Percentiles rank a stretch among this genome's conserved stretches.
These are phyloP conservation scores for Pocillopora meandrina DNA, from an alignment of 92 coral and sea anemone genomes.

Conservation along the genomic window DNA sequence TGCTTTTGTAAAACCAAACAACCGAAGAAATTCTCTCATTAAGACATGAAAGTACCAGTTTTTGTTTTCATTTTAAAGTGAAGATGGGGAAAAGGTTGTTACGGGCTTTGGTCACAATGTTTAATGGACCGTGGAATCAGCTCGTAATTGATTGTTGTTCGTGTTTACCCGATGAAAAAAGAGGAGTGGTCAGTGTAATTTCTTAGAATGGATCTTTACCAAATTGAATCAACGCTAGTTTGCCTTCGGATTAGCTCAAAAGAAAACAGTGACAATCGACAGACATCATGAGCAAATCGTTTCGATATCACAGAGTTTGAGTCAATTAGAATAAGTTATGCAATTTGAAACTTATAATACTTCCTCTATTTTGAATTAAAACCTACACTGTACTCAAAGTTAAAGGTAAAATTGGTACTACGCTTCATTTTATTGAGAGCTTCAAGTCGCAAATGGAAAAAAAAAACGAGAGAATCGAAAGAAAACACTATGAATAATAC, in stretches of 20 bases:
- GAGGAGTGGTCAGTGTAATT: slow-evolving; percentile 74
- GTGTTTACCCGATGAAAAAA: slow-evolving; percentile 76
- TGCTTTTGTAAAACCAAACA: slow-evolving; percentile 40
- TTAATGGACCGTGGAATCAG: slow-evolving; percentile 7
- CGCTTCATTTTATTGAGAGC: not conserved
- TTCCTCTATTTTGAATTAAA: not conserved
- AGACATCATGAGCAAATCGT: slow-evolving; percentile 15
- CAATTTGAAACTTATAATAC: not conserved
- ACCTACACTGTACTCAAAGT: not conserved
- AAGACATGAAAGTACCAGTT: slow-evolving; percentile 34
- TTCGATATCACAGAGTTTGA: slow-evolving; percentile 17
- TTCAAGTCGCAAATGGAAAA: slow-evolving; percentile 7
- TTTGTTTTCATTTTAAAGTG: slow-evolving; percentile 15
- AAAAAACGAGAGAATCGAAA: slow-evolving; percentile 21
- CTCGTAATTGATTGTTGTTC: slow-evolving; percentile 66
- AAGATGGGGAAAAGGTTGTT: not conserved
- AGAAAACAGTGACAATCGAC: slow-evolving; percentile 33
- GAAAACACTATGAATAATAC: slow-evolving; percentile 46
- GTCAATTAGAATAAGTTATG: slow-evolving; percentile 5
- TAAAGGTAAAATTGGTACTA: not conserved
- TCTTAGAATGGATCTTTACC: slow-evolving; percentile 67
- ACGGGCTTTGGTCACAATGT: not conserved
- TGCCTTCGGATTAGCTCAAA: slow-evolving; percentile 63
- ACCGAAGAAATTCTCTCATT: slow-evolving; percentile 18
- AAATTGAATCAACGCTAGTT: slow-evolving; percentile 67